Evolutionary conservation across 2,888 invertebrate species (phyloP), one percentile per base, ranked within the genome.

Genomic region (Neuroscelio doddi): DNA sequence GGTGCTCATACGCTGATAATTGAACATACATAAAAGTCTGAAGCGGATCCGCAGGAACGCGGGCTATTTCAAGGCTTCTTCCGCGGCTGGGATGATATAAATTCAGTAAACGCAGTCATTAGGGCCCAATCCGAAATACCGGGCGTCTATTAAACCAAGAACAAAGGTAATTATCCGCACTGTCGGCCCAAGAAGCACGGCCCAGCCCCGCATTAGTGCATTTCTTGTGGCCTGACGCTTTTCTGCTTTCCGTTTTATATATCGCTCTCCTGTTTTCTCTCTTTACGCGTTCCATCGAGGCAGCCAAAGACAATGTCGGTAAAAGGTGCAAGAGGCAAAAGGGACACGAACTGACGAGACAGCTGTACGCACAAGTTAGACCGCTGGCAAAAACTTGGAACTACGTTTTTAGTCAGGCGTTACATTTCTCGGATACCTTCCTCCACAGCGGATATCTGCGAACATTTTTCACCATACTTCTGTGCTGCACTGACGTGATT

Each of bases 81-180:
- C 57, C 27, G 5, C 44, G 32, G 45, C 42, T 9, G 14, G 4
- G 58, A 68, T 73, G 73, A 77, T 76, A 82, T 82, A 81, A 82
- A 82, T 82, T 81, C 76, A 72, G 79, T 80, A 81, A 82, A 82
- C 75, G 79, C 78, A 76, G 80, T 80, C 81, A 82, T 82, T 82
- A 82, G 77, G 76, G 70, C 71, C 76, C 79, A 77, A 81, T 82
- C 77, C 77, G 74, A 80, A 81, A 82, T 82, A 80, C 82, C 80
- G 74, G 72, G 78, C 80, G 79, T 81, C 80, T 82, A 82, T 82
- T 82, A 82, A 80, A 79, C 75, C 75, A 78, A 77, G 67, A 79
- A 81, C 81, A 78, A 76, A 80, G 79, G 80, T 82, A 81, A 82
- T 82, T 82, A 82, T 80, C 77, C 68, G 71, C 69, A 74, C 69